phyloP scores from a whole-genome alignment of 2,888 invertebrate genomes.

The Antitype chi region DNA sequence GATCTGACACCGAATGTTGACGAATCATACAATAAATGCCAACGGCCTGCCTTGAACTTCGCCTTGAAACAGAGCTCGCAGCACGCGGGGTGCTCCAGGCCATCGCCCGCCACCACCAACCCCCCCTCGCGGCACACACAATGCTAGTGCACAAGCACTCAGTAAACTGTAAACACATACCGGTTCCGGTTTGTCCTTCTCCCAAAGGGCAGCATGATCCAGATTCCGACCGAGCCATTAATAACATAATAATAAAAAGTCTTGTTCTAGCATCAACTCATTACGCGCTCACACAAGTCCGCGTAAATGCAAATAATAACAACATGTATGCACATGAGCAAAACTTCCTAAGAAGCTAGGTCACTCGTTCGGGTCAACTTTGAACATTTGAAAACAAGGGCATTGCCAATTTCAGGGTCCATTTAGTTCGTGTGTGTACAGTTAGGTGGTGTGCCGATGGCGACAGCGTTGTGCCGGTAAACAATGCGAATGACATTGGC shows the following conservation, averaged over 20 bases:
- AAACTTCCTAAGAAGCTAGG: slow-evolving; percentile 70
- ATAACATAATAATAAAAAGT: slow-evolving; percentile 50
- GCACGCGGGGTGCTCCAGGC: slow-evolving; percentile 79
- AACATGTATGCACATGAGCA: slow-evolving; percentile 4
- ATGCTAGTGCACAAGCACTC: slow-evolving; percentile 69
- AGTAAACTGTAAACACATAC: slow-evolving; percentile 80
- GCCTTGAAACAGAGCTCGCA: slow-evolving; percentile 71
- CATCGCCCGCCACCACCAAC: slow-evolving; percentile 67
- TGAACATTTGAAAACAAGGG: slow-evolving; percentile 81
- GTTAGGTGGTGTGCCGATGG: slow-evolving; percentile 80
- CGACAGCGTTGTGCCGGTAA: slow-evolving; percentile 75
- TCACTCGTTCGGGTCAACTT: slow-evolving; percentile 73
- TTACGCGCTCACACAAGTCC: slow-evolving; percentile 7
- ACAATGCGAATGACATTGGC: slow-evolving; percentile 88
- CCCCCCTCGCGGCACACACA: slow-evolving; percentile 71
- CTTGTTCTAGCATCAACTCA: slow-evolving; percentile 29
- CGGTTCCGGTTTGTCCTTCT: slow-evolving; percentile 80
- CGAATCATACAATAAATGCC: slow-evolving; percentile 88
- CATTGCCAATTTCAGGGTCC: slow-evolving; percentile 90
- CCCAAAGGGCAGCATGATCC: slow-evolving; percentile 81
- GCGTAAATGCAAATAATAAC: slow-evolving; percentile 17
- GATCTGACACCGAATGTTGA: slow-evolving; percentile 78
- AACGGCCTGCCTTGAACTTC: slow-evolving; percentile 90
- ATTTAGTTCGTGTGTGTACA: slow-evolving; percentile 82
- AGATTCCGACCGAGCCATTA: slow-evolving; percentile 67